Percentiles rank a stretch among this genome's conserved stretches.
phyloP scores from a whole-genome alignment of 2,113 vertebrate species.

The Hippocampus barbouri region DNA sequence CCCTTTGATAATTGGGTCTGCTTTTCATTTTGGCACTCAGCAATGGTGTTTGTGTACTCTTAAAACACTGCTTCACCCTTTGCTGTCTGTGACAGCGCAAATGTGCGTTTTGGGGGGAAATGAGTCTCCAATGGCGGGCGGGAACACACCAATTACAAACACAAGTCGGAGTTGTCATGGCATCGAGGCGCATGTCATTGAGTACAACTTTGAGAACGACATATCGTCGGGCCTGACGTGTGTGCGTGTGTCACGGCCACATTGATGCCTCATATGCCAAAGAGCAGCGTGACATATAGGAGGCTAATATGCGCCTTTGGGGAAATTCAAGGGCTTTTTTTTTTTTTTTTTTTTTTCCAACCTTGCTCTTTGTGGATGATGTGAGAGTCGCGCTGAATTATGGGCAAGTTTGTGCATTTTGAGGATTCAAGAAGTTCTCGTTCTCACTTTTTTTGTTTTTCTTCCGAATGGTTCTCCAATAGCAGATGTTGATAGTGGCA shows the following conservation, averaged over 20 bases:
- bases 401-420: slow-evolving; percentile 8
- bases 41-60: slow-evolving; percentile 6
- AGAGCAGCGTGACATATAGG: slow-evolving; percentile 33
- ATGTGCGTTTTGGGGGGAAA: background rate
- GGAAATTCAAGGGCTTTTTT: slow-evolving; percentile 34
- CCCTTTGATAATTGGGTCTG: slow-evolving; percentile 54
- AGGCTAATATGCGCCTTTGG: slow-evolving; percentile 36
- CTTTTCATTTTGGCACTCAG: slow-evolving; percentile 33
- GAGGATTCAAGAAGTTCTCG: slow-evolving; percentile 1
- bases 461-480: background rate
- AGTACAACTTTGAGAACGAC: background rate
- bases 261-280: slow-evolving; percentile 34
- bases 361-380: slow-evolving; percentile 32
- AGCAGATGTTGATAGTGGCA: background rate
- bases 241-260: slow-evolving; percentile 8
- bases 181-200: background rate
- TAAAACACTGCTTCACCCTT: slow-evolving; percentile 10
- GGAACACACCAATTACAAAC: background rate
- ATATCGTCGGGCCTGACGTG: background rate
- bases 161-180: background rate
- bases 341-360: slow-evolving; percentile 23
- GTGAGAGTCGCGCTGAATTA: slow-evolving; percentile 29
- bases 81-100: slow-evolving; percentile 2
- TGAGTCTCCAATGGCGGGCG: background rate
- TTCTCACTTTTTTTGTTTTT: background rate